Percentiles rank a stretch among this genome's conserved stretches.
Evolutionary conservation across 2,113 vertebrate species (phyloP).

Genomic region (Clarias batrachus): DNA sequence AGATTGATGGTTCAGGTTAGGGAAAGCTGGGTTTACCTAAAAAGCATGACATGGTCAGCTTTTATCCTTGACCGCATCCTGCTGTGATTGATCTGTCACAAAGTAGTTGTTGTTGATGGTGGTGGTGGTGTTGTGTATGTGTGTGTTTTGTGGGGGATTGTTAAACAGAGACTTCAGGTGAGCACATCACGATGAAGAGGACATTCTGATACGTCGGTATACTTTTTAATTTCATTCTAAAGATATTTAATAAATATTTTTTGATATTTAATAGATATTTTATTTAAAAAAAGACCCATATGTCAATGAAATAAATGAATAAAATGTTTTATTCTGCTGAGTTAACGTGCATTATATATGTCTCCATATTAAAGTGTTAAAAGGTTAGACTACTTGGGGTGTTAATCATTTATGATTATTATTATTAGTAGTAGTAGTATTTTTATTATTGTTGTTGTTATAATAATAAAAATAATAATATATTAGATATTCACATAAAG

Average conservation of each 20-base stretch:
- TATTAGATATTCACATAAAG: neutral
- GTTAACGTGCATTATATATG: neutral
- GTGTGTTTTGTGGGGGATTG: slow-evolving; percentile 3
- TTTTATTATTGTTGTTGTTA: neutral
- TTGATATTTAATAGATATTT: neutral
- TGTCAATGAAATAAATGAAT: neutral
- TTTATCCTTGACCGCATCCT: slow-evolving; percentile 57
- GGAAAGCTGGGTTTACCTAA: slow-evolving; percentile 61
- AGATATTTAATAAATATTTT: neutral
- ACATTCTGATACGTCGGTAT: slow-evolving; percentile 44
- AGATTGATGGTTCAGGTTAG: slow-evolving; percentile 66
- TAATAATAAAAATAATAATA: neutral
- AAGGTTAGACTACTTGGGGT: neutral
- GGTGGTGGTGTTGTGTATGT: neutral
- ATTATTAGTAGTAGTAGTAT: neutral
- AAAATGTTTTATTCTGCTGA: neutral
- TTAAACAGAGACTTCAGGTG: slow-evolving; percentile 31
- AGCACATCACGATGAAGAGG: slow-evolving; percentile 48
- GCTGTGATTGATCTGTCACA: slow-evolving; percentile 9
- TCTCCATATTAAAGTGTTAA: neutral
- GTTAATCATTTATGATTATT: neutral
- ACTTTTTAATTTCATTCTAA: slow-evolving; percentile 20
- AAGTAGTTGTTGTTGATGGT: neutral
- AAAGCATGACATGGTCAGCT: slow-evolving; percentile 53
- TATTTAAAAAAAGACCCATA: neutral